Base-by-base conservation (phyloP, 2,888 invertebrate genomes). In the Drosophila mimica region DNA sequence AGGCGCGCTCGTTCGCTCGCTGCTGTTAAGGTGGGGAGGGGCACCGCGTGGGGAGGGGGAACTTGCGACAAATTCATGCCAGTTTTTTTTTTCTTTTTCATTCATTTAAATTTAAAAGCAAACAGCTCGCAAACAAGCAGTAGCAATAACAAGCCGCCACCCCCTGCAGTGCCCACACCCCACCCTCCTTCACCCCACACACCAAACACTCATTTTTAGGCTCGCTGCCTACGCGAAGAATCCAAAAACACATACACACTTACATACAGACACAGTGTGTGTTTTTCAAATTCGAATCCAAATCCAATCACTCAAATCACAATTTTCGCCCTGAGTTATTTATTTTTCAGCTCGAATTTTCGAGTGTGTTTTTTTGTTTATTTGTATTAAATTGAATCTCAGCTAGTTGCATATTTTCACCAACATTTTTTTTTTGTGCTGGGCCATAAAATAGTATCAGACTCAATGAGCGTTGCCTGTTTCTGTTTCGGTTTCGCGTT, bases 41-140 rank as follows among this genome's bases (percentile, higher is more conserved):
- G 34, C 17, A 31, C 28, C 9, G 60, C 33, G 66, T 40, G 67
- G 60, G 30, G 64, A 31, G 63, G 57, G 73, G 65, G 63, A 56
- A 67, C 69, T 74, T 71, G 81, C 66, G 90, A 89, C 89, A 82
- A 90, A 91, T 91, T 91, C 85, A 86, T 88, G 89, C 68, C 88
- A 79, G 78, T 82, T 28, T 56, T 76, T 81, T 74, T 78, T 76
- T 64, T 54, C 46, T 71, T 84, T 89, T 91, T 90, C 91, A 92
- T 91, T 91, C 92, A 92, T 91, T 89, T 89, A 90, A 91, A 91
- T 91, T 90, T 83, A 78, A 83, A 83, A 78, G 78, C 83, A 83
- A 88, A 88, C 82, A 84, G 79, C 84, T 72, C 73, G 66, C 74
- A 71, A 74, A 63, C 57, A 57, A 74, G 62, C 70, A 60, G 62